Conservation (phyloP, 1,140 invertebrate genomes). For the Temnothorax nylanderi region DNA sequence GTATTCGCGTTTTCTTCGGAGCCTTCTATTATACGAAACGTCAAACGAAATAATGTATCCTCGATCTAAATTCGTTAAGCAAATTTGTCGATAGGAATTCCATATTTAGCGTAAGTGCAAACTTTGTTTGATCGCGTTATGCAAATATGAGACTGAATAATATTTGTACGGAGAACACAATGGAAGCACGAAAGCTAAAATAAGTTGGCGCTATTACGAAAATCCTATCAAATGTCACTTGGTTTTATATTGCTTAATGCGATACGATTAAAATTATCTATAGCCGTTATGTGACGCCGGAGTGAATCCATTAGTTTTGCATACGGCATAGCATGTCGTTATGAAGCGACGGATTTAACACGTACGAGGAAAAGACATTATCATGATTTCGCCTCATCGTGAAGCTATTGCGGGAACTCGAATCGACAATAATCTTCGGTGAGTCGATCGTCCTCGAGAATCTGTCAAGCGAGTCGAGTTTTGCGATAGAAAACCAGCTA, state of each 20-base stretch:
- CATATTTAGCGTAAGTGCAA: background rate
- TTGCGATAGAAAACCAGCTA: background rate
- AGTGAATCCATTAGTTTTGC: background rate
- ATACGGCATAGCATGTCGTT: background rate
- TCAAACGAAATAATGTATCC: background rate
- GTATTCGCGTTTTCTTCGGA: background rate
- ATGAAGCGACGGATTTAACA: conserved; percentile 17
- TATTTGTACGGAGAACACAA: conserved; percentile 8
- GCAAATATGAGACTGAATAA: background rate
- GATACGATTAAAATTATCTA: conserved; percentile 20
- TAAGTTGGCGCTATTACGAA: background rate
- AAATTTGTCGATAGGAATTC: background rate
- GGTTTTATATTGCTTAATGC: background rate
- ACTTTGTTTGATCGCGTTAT: conserved; percentile 2
- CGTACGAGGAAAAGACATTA: conserved; percentile 7
- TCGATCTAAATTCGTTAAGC: background rate
- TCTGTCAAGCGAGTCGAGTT: background rate
- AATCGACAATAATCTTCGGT: background rate
- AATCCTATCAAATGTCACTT: conserved; percentile 18
- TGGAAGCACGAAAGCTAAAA: conserved; percentile 1
- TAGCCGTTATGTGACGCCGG: background rate
- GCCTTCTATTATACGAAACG: background rate
- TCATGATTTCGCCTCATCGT: background rate
- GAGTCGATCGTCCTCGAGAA: background rate
- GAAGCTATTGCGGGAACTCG: background rate